Evolutionary conservation across 2,797 vertebrate genomes (phyloP).

Genomic region (Salmo trutta): DNA sequence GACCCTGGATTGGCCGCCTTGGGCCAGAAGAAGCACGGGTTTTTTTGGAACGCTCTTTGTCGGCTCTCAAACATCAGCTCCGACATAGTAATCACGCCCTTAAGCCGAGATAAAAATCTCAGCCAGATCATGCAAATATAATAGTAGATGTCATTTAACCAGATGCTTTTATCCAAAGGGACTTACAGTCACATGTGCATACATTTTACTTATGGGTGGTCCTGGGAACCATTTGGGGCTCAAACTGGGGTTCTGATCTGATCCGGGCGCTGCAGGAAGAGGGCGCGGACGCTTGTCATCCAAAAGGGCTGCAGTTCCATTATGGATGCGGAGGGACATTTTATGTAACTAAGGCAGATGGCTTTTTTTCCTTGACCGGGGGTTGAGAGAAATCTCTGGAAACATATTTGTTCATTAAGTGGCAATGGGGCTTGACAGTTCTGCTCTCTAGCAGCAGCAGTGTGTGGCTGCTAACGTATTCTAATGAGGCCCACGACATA

Average conservation of each 20-base stretch:
- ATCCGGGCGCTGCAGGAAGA: background rate
- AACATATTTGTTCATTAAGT: slow-evolving; percentile 70
- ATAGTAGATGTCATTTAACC: no score
- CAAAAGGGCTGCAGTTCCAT: background rate
- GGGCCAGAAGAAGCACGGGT: background rate
- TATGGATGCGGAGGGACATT: slow-evolving; percentile 22
- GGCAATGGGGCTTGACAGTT: slow-evolving; percentile 66
- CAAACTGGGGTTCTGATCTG: background rate
- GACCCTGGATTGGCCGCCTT: background rate
- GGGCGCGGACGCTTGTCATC: background rate
- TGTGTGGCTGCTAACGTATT: slow-evolving; percentile 39
- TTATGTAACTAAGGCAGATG: slow-evolving; percentile 48
- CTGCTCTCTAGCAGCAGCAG: slow-evolving; percentile 53
- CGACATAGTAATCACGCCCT: background rate
- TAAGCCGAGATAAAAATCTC: background rate
- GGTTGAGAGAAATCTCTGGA: slow-evolving; percentile 47
- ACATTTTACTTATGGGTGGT: no score
- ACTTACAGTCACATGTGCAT: no score
- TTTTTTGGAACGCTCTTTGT: background rate
- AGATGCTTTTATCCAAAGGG: no score
- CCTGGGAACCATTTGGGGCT: background rate
- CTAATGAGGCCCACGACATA: slow-evolving; percentile 32
- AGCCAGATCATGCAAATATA: slow-evolving; percentile 2
- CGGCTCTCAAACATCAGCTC: background rate
- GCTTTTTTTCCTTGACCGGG: slow-evolving; percentile 49